These are phyloP conservation scores for Bellardia pandia DNA, from an alignment of 2,888 invertebrate genomes.

Conservation along the genomic window DNA sequence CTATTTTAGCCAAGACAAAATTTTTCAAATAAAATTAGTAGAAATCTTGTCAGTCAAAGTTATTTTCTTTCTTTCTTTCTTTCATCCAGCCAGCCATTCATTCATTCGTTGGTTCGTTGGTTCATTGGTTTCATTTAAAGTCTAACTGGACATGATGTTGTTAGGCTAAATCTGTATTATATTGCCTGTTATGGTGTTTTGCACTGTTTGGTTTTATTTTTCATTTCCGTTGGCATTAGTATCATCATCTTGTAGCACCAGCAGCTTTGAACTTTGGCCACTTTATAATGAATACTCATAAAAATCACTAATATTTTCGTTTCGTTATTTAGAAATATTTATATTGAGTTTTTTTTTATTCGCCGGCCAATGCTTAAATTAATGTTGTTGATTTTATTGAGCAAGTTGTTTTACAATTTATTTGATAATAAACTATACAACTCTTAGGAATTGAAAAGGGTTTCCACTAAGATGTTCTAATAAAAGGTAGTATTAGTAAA, in stretches of 20 bases:
- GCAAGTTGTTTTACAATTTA: conserved; percentile 70
- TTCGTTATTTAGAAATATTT: conserved; percentile 35
- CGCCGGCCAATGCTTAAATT: conserved; percentile 45
- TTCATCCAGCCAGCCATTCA: conserved; percentile 11
- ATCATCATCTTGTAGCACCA: conserved; percentile 72
- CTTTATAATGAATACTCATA: conserved; percentile 71
- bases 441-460: conserved; percentile 1
- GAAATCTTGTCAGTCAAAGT: conserved; percentile 69
- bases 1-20: conserved; percentile 31
- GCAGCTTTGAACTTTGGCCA: conserved; percentile 74
- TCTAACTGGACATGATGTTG: conserved; percentile 68
- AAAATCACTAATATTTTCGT: conserved; percentile 67
- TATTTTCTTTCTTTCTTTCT: conserved; percentile 17
- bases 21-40: conserved; percentile 64
- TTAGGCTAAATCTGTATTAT: conserved; percentile 60
- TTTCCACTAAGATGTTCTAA: conserved; percentile 12
- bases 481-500: no score
- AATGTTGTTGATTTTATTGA: conserved; percentile 69
- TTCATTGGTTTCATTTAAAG: conserved; percentile 59
- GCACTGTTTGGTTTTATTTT: conserved; percentile 51
- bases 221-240: conserved; percentile 63
- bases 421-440: conserved; percentile 5
- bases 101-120: not conserved
- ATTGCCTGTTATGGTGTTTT: conserved; percentile 32
- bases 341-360: conserved; percentile 16